phyloP scores from a whole-genome alignment of 2,797 vertebrate genomes.

The Gallirallus australis region DNA sequence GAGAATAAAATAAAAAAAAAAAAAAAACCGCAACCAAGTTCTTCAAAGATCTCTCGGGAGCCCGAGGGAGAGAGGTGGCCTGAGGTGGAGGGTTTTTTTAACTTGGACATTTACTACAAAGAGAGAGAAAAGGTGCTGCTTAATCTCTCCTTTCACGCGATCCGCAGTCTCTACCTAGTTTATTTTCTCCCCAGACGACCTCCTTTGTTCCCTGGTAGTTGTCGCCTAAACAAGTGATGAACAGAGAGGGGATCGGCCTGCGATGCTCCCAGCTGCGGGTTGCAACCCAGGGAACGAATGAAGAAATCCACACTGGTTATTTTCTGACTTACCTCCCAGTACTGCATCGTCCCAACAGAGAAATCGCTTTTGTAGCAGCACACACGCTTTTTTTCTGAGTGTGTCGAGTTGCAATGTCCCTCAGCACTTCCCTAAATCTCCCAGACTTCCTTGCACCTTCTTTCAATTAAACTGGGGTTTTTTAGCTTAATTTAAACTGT shows the following conservation, averaged over 20 bases:
- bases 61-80: slow-evolving; percentile 7
- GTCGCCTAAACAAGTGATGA: slow-evolving; percentile 8
- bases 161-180: neutral
- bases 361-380: accelerated
- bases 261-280: neutral
- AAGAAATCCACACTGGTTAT: neutral
- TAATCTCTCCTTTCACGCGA: neutral
- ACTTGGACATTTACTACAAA: slow-evolving; percentile 29
- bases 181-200: neutral
- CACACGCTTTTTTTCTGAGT: neutral
- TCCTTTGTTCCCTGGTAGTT: neutral
- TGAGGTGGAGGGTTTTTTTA: neutral
- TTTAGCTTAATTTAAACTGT: slow-evolving; percentile 9
- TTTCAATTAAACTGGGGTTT: slow-evolving; percentile 35
- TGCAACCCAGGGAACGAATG: accelerated
- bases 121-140: slow-evolving; percentile 17
- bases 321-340: neutral
- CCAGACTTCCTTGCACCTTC: neutral
- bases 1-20: neutral
- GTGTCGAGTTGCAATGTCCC: neutral
- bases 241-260: neutral
- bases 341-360: neutral
- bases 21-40: neutral
- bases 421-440: neutral
- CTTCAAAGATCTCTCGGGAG: slow-evolving; percentile 38